Conservation (phyloP, 92 coral and sea anemone species). For the Isaurus tuberculatus region DNA sequence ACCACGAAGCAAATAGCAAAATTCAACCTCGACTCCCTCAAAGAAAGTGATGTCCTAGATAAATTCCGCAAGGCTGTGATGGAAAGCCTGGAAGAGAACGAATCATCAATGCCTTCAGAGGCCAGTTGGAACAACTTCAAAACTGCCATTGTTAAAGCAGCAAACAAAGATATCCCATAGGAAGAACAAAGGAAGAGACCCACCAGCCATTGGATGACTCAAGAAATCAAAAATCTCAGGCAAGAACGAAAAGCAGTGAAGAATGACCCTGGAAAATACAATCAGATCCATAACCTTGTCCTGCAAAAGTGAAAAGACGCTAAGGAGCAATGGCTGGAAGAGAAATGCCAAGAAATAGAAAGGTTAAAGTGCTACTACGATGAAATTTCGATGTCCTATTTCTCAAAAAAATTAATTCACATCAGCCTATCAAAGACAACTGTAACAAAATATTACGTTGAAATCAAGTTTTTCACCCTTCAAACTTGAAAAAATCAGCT, state of each 20-base stretch:
- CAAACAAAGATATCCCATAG: not conserved
- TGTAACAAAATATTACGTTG: not conserved
- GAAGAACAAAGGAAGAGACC: not conserved
- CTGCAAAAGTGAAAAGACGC: not conserved
- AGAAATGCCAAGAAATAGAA: not conserved
- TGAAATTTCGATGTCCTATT: constrained; percentile 12
- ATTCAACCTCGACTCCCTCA: not conserved
- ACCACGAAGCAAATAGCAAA: not conserved
- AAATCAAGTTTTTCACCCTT: constrained; percentile 2
- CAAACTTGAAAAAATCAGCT: constrained; percentile 6
- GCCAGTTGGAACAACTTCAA: not conserved
- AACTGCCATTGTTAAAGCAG: not conserved
- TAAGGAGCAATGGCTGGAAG: not conserved
- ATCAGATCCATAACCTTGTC: not conserved
- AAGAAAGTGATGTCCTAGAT: not conserved
- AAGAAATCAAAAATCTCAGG: not conserved
- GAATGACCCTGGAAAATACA: not conserved
- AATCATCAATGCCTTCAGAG: not conserved
- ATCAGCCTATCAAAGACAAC: not conserved
- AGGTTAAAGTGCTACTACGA: constrained; percentile 6
- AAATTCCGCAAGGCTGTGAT: not conserved
- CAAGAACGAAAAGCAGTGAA: not conserved
- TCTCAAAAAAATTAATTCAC: not conserved
- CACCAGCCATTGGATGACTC: not conserved
- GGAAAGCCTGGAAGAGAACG: not conserved